Evolutionary conservation across 2,888 invertebrate genomes (phyloP), one percentile per base, ranked within the genome.

Genomic region (Eumerus sabulonum): DNA sequence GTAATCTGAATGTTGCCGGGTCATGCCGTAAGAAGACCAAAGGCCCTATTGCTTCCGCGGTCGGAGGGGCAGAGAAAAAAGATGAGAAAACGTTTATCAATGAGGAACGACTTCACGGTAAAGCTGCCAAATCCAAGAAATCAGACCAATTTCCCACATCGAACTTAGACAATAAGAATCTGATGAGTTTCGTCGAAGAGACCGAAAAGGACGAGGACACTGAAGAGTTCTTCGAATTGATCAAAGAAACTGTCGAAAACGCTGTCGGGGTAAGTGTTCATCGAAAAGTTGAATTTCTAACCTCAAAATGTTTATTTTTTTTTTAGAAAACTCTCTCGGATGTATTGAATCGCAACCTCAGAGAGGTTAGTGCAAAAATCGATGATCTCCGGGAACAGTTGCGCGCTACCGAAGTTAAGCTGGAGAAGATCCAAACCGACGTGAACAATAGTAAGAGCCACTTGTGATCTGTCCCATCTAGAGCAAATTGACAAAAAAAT

Each of bases 211-310:
- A 86, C 57, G 86, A 87, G 36, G 88, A 86, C 73, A 85, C 86
- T 0, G 87, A 88, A 47, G 88, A 87, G 74, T 87, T 87, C 60
- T 87, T 87, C 56, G 84, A 85, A 42, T 77, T 88, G 0, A 87
- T 87, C 62, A 85, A 85, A 9, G 84, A 85, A 56, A 87, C 87
- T 0, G 88, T 87, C 0, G 85, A 84, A 16, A 83, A 66, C 50
- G 88, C 88, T 11, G 86, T 87, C 48, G 86, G 84, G 40, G 87
- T 87, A 76, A 81, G 82, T 14, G 9, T 38, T 38, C 27, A 7
- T 27, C 2, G 7, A 27, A 4, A 27, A 27, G 3, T 7, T 7
- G 7, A 27, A 19, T 50, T 9, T 13, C n/a, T 27, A 7, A 27
- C 38, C n/a, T 35, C 17, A 9, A 27, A 19, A 12, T 14, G 19